A percentile compares a stretch with the other conserved stretches of the same genome.
phyloP scores from a whole-genome alignment of 2,888 invertebrate species.

The Psylliodes chrysocephalus region DNA sequence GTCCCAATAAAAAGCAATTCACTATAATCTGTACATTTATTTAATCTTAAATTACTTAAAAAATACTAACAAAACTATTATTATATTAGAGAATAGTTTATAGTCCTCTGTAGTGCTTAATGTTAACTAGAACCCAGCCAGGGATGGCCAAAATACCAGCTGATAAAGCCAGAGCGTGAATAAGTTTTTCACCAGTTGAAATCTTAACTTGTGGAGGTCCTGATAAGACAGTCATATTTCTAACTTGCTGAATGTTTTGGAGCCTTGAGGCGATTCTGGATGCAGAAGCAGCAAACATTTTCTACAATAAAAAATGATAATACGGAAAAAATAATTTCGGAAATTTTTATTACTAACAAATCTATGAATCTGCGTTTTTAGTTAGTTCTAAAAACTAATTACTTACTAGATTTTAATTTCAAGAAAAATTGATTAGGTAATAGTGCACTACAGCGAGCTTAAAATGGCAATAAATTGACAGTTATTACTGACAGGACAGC shows the following conservation, averaged over 20 bases:
- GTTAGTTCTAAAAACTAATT: too few relatives aligned
- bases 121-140: slow-evolving; percentile 58
- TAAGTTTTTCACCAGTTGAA: slow-evolving; percentile 54
- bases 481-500: too few relatives aligned
- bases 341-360: too few relatives aligned
- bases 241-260: slow-evolving; percentile 34
- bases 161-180: slow-evolving; percentile 55
- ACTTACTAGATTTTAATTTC: too few relatives aligned
- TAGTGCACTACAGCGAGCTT: too few relatives aligned
- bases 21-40: not conserved
- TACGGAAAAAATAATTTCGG: too few relatives aligned
- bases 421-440: too few relatives aligned
- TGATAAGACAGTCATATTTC: slow-evolving; percentile 53
- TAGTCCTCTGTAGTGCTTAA: slow-evolving; percentile 57
- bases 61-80: slow-evolving; percentile 5
- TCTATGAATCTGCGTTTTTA: too few relatives aligned
- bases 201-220: slow-evolving; percentile 58
- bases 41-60: slow-evolving; percentile 5
- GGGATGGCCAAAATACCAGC: slow-evolving; percentile 54
- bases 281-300: slow-evolving; percentile 38
- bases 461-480: too few relatives aligned
- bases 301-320: slow-evolving; percentile 15
- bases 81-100: slow-evolving; percentile 7
- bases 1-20: too few relatives aligned
- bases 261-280: slow-evolving; percentile 37